Evolutionary conservation across 2,113 vertebrate species (phyloP).

Genomic region (Phodopus roborovskii): DNA sequence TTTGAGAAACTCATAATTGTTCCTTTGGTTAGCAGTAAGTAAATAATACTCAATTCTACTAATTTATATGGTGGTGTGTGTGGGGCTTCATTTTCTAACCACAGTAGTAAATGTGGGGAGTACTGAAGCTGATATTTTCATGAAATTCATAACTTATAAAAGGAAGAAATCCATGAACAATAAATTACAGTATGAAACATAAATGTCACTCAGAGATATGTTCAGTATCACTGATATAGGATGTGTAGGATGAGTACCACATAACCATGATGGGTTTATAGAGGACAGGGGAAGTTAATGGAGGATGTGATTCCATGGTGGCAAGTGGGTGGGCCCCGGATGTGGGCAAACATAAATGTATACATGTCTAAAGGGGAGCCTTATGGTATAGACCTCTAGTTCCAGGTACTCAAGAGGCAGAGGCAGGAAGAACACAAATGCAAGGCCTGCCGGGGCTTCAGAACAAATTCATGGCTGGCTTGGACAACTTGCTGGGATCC

Average conservation of each 20-base stretch:
- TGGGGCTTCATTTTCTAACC: neutral
- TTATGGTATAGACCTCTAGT: neutral
- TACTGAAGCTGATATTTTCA: neutral
- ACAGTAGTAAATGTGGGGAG: neutral
- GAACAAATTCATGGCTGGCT: no score
- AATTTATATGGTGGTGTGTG: neutral
- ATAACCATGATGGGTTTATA: neutral
- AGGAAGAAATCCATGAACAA: neutral
- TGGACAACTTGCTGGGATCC: no score
- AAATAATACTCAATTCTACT: neutral
- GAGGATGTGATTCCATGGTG: neutral
- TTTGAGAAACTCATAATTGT: constrained; percentile 32
- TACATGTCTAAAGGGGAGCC: neutral
- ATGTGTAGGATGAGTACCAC: neutral
- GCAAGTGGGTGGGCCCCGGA: neutral
- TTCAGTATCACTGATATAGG: neutral
- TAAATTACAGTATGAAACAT: neutral
- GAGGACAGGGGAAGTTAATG: neutral
- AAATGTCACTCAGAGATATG: neutral
- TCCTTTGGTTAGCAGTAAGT: neutral
- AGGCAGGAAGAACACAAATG: no score
- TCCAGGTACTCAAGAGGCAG: no score
- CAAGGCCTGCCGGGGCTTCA: no score
- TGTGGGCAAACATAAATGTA: neutral
- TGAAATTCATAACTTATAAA: constrained; percentile 4